These are phyloP conservation scores for Fabriciana adippe DNA, from an alignment of 2,888 invertebrate species.

Conservation along the genomic window DNA sequence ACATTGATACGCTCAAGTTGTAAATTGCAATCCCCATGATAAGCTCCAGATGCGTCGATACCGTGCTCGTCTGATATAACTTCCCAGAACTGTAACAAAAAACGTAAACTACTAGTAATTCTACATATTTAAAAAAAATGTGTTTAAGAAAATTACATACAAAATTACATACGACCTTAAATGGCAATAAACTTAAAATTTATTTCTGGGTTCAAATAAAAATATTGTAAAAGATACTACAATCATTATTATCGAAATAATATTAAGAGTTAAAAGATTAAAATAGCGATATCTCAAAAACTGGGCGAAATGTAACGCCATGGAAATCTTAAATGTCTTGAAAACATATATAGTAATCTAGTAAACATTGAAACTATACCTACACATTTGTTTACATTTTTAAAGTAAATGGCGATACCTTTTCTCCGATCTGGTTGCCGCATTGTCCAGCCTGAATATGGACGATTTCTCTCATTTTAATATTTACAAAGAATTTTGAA, in stretches of 20 bases:
- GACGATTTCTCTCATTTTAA: slow-evolving; percentile 88
- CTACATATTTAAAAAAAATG: too few relatives aligned
- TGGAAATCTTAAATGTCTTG: too few relatives aligned
- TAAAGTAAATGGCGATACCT: slow-evolving; percentile 70
- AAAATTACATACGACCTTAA: too few relatives aligned
- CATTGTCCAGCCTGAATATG: slow-evolving; percentile 85
- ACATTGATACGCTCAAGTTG: slow-evolving; percentile 21
- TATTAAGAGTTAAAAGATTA: too few relatives aligned
- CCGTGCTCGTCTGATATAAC: slow-evolving; percentile 18
- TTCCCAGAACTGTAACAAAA: slow-evolving; percentile 13
- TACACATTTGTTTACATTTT: not conserved
- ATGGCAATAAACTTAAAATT: too few relatives aligned
- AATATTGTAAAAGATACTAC: too few relatives aligned
- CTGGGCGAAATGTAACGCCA: too few relatives aligned
- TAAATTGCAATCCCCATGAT: slow-evolving; percentile 12
- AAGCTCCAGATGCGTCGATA: slow-evolving; percentile 13
- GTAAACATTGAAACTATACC: not conserved
- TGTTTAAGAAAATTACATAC: too few relatives aligned
- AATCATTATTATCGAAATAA: too few relatives aligned
- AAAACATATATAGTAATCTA: not conserved
- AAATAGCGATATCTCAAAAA: too few relatives aligned
- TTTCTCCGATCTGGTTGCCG: slow-evolving; percentile 88
- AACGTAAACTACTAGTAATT: not conserved
- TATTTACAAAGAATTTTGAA: slow-evolving; percentile 59
- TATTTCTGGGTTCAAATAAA: too few relatives aligned